Percentiles rank a stretch among this genome's conserved stretches.
phyloP scores from a whole-genome alignment of 2,888 invertebrate genomes.

The Heliconius charithonia region DNA sequence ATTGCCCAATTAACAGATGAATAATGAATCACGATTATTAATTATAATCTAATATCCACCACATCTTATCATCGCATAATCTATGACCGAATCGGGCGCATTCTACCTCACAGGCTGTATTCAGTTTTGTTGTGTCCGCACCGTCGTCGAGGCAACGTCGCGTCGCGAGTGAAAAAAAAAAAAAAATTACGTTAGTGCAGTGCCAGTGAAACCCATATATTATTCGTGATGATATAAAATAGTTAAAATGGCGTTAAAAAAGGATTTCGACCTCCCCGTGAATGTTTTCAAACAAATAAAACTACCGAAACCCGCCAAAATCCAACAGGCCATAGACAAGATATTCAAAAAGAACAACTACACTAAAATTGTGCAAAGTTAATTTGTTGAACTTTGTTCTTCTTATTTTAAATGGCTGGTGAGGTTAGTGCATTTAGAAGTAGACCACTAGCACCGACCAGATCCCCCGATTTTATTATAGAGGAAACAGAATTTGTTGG shows the following conservation, averaged over 20 bases:
- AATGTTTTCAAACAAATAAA: slow-evolving; percentile 77
- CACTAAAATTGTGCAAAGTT: slow-evolving; percentile 80
- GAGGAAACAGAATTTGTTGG: slow-evolving; percentile 76
- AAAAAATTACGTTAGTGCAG: slow-evolving; percentile 60
- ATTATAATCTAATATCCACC: slow-evolving; percentile 22
- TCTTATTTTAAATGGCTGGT: slow-evolving; percentile 77
- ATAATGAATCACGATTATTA: not conserved
- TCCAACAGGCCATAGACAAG: slow-evolving; percentile 74
- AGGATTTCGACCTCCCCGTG: slow-evolving; percentile 74
- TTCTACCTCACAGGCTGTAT: slow-evolving; percentile 63
- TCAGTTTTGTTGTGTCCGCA: slow-evolving; percentile 72
- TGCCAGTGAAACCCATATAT: slow-evolving; percentile 73
- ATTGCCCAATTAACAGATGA: not conserved
- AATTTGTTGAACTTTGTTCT: slow-evolving; percentile 50
- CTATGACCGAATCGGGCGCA: slow-evolving; percentile 63
- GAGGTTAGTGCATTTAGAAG: slow-evolving; percentile 69
- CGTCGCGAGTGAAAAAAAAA: slow-evolving; percentile 57
- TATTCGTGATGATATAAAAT: slow-evolving; percentile 60
- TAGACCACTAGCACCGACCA: slow-evolving; percentile 68
- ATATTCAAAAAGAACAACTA: slow-evolving; percentile 78
- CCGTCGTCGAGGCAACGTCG: slow-evolving; percentile 76
- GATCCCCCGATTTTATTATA: slow-evolving; percentile 70
- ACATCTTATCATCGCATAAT: slow-evolving; percentile 54
- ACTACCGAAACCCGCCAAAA: slow-evolving; percentile 62
- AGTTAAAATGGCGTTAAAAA: slow-evolving; percentile 77